A percentile compares a stretch with the other conserved stretches of the same genome.
Conservation (phyloP, 2,797 vertebrate genomes). For the Myotis daubentonii region DNA sequence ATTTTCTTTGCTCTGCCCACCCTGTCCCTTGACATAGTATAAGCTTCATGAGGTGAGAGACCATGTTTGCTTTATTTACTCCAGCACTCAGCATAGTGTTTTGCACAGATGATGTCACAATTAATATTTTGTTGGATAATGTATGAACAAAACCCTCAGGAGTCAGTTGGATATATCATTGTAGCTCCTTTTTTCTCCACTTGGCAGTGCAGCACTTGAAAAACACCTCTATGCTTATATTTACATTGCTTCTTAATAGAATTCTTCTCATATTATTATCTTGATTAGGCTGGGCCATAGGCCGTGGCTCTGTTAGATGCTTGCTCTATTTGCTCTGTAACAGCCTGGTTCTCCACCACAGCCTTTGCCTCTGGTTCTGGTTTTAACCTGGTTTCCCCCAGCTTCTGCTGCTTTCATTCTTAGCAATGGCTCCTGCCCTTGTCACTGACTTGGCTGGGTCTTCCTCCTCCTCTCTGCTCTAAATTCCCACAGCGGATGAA, state of each 20-base stretch:
- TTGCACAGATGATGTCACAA: background rate
- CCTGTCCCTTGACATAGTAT: background rate
- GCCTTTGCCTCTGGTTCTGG: background rate
- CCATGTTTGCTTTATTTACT: background rate
- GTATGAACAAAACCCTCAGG: background rate
- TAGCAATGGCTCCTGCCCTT: background rate
- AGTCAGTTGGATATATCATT: background rate
- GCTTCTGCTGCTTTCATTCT: background rate
- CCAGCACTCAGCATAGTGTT: background rate
- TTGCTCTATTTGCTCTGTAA: background rate
- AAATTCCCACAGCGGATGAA: background rate
- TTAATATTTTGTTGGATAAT: background rate
- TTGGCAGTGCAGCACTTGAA: background rate
- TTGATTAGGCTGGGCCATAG: background rate
- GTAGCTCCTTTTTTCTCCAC: background rate
- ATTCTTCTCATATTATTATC: background rate
- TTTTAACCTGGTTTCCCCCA: background rate
- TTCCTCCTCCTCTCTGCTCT: background rate
- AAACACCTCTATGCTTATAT: background rate
- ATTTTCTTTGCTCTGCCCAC: background rate
- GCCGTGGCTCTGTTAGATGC: background rate
- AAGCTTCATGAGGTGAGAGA: background rate
- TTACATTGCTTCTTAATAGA: background rate
- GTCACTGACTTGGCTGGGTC: background rate
- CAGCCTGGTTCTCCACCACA: background rate